phyloP scores from a whole-genome alignment of 2,797 vertebrate species.

The Hephaestus fuliginosus region DNA sequence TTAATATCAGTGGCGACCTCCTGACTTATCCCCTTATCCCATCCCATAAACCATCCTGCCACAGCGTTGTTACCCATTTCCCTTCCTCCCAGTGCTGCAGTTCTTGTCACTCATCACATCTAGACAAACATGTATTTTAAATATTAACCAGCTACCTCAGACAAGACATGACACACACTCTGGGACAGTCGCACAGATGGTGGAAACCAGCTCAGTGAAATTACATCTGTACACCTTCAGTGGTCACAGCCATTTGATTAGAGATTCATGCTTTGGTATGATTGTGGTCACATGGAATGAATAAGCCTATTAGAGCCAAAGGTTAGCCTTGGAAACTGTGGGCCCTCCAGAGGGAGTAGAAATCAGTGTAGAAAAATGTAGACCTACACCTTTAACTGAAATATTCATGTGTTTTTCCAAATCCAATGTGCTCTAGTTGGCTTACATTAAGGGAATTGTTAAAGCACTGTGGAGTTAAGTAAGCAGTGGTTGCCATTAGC shows the following conservation, averaged over 20 bases:
- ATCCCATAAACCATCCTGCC: background rate
- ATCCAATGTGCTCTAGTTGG: conserved; percentile 32
- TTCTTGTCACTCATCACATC: conserved; percentile 58
- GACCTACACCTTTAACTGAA: conserved; percentile 20
- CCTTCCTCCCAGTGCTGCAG: conserved; percentile 34
- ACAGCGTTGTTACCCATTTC: conserved; percentile 8
- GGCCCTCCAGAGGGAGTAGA: background rate
- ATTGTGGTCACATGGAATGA: background rate
- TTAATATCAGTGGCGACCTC: conserved; percentile 17
- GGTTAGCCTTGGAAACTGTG: conserved; percentile 3
- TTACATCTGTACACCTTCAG: conserved; percentile 16
- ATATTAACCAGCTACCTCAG: conserved; percentile 71
- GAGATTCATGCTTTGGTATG: conserved; percentile 14
- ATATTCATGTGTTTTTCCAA: conserved; percentile 1
- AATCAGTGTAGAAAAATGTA: conserved; percentile 2
- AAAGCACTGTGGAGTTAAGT: conserved; percentile 23
- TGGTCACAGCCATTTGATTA: conserved; percentile 18
- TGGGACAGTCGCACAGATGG: conserved; percentile 61
- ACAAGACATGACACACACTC: conserved; percentile 62
- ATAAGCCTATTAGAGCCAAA: background rate
- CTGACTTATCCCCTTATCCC: conserved; percentile 3
- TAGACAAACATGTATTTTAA: conserved; percentile 76
- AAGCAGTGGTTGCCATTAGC: conserved; percentile 30
- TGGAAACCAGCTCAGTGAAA: conserved; percentile 30
- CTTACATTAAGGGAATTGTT: conserved; percentile 30